Conservation (phyloP, 2,888 invertebrate species). For the Volucella inanis region DNA sequence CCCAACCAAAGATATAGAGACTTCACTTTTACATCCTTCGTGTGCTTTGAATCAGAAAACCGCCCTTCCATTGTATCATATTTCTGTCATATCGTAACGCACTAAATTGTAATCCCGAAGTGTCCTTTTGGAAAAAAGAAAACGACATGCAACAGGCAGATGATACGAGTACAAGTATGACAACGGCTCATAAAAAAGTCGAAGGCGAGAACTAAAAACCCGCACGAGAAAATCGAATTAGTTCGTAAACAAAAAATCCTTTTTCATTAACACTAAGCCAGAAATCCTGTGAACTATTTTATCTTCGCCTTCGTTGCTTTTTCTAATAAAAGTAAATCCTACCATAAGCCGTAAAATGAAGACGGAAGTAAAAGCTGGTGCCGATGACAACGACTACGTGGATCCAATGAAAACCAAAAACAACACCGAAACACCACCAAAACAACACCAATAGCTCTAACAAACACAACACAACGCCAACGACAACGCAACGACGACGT, state of each 20-base stretch:
- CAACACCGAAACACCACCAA: too few relatives aligned
- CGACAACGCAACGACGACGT: conserved; percentile 26
- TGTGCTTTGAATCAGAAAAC: conserved; percentile 27
- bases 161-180: background rate
- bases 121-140: background rate
- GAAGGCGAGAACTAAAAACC: background rate
- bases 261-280: conserved; percentile 64
- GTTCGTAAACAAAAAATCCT: conserved; percentile 44
- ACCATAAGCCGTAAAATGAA: conserved; percentile 28
- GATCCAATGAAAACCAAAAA: background rate
- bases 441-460: too few relatives aligned
- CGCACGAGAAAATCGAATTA: conserved; percentile 37
- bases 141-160: conserved; percentile 41
- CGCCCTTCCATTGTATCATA: conserved; percentile 5
- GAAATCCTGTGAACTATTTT: conserved; percentile 41
- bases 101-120: conserved; percentile 26
- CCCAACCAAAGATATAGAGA: conserved; percentile 23
- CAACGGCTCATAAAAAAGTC: background rate
- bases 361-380: conserved; percentile 26
- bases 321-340: conserved; percentile 45
- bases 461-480: background rate
- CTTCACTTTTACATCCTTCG: conserved; percentile 29
- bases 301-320: conserved; percentile 14
- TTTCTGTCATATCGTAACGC: conserved; percentile 17
- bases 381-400: background rate